A percentile compares a stretch with the other conserved stretches of the same genome.
phyloP scores from a whole-genome alignment of 2,797 vertebrate species.

The Lophius americanus region DNA sequence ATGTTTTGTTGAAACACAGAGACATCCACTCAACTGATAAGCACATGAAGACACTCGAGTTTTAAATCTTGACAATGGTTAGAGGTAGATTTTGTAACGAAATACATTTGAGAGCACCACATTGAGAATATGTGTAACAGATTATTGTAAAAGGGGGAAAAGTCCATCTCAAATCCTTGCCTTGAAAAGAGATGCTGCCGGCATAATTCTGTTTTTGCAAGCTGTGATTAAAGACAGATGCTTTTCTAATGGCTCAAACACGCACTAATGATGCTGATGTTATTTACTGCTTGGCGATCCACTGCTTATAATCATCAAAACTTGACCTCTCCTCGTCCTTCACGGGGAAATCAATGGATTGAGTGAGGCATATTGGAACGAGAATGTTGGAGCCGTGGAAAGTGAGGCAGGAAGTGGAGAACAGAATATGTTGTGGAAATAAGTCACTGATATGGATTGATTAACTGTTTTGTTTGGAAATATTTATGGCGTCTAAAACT shows the following conservation, averaged over 20 bases:
- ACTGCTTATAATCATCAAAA: conserved; percentile 64
- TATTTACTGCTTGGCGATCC: conserved; percentile 60
- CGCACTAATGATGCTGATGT: conserved; percentile 57
- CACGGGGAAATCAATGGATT: conserved; percentile 40
- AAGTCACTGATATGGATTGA: conserved; percentile 22
- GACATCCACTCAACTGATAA: no score
- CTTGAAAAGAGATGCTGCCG: conserved; percentile 11
- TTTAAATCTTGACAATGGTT: neutral
- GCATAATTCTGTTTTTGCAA: conserved; percentile 20
- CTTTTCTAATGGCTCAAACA: conserved; percentile 63
- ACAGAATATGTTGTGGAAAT: neutral
- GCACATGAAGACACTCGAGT: neutral
- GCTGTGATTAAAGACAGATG: conserved; percentile 57
- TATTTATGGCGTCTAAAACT: conserved; percentile 5
- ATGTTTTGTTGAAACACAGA: no score
- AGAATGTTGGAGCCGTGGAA: conserved; percentile 11
- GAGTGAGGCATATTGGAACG: conserved; percentile 26
- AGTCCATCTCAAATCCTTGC: neutral
- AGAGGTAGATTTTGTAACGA: neutral
- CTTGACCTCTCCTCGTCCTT: conserved; percentile 61
- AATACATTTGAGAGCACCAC: neutral
- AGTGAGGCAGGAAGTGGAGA: neutral
- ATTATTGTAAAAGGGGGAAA: neutral
- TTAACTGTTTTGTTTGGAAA: neutral
- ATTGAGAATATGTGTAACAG: neutral